These are phyloP conservation scores for Mastomys natalensis DNA, from an alignment of 2,113 vertebrate genomes.

Conservation along the genomic window DNA sequence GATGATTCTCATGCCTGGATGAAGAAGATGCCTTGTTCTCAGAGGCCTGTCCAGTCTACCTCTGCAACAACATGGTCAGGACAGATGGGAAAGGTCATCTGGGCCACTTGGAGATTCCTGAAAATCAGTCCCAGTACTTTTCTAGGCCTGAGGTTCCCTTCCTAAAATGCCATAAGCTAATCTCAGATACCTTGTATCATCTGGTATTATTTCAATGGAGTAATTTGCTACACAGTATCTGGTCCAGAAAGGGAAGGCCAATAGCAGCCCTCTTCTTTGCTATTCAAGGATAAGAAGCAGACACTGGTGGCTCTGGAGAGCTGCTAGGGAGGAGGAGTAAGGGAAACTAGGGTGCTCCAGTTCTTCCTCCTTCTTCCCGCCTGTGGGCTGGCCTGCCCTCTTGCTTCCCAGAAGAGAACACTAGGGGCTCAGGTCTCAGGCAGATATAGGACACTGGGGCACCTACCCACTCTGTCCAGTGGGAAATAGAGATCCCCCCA, in stretches of 20 bases:
- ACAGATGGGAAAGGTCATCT: not conserved
- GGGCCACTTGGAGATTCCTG: not conserved
- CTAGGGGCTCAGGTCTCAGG: not conserved
- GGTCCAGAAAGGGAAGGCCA: not conserved
- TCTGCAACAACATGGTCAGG: not conserved
- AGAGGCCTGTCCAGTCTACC: not conserved
- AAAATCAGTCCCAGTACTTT: not conserved
- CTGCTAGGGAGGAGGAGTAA: accelerated
- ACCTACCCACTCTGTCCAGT: not conserved
- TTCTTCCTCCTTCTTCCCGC: not conserved
- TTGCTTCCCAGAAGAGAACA: not conserved
- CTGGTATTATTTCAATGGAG: not conserved
- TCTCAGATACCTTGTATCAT: not conserved
- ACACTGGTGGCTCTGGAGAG: not conserved
- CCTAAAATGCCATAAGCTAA: not conserved
- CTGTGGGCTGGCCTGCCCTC: not conserved
- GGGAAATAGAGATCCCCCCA: not conserved
- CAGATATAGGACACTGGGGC: not conserved
- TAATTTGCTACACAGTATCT: not conserved
- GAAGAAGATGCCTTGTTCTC: not conserved
- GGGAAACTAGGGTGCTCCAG: not conserved
- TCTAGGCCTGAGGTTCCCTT: not conserved
- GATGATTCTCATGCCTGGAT: not conserved
- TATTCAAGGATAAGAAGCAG: not conserved
- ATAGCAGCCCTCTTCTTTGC: not conserved